Conservation (phyloP, 2,113 vertebrate genomes). For the Engraulis encrasicolus region DNA sequence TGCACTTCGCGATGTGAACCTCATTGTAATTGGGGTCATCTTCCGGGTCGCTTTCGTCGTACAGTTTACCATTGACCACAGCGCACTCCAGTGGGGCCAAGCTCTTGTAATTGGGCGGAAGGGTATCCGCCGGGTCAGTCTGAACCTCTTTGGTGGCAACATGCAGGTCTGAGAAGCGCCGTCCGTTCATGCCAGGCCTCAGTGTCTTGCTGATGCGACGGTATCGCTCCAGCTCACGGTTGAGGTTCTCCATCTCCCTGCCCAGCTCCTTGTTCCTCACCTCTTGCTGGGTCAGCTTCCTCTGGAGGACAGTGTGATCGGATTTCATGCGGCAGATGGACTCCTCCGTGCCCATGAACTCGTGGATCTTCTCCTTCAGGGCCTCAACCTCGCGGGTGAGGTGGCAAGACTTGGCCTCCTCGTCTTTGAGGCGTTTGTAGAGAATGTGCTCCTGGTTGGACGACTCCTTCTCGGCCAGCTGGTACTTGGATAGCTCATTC, state of each 20-base stretch:
- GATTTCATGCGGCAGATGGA: constrained; percentile 86
- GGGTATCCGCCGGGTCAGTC: constrained; percentile 83
- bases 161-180: constrained; percentile 90
- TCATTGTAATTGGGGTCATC: constrained; percentile 78
- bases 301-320: constrained; percentile 87
- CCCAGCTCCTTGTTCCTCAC: constrained; percentile 90
- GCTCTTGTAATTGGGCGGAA: constrained; percentile 82
- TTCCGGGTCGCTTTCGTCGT: constrained; percentile 80
- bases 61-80: constrained; percentile 87
- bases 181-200: constrained; percentile 86
- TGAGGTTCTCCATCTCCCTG: constrained; percentile 93
- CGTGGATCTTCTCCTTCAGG: constrained; percentile 95
- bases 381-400: constrained; percentile 89
- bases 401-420: constrained; percentile 91
- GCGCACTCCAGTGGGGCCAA: constrained; percentile 81
- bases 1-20: constrained; percentile 79
- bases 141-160: constrained; percentile 93
- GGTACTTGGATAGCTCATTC: constrained; percentile 88
- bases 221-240: constrained; percentile 90
- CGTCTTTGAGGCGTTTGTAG: constrained; percentile 90
- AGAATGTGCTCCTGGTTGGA: constrained; percentile 88
- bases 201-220: constrained; percentile 89
- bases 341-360: constrained; percentile 91
- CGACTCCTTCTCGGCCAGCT: constrained; percentile 90
- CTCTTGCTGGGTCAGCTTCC: constrained; percentile 92